Percentiles rank a stretch among this genome's conserved stretches.
Evolutionary conservation across 2,797 vertebrate species (phyloP).

Genomic region (Lerista edwardsae): DNA sequence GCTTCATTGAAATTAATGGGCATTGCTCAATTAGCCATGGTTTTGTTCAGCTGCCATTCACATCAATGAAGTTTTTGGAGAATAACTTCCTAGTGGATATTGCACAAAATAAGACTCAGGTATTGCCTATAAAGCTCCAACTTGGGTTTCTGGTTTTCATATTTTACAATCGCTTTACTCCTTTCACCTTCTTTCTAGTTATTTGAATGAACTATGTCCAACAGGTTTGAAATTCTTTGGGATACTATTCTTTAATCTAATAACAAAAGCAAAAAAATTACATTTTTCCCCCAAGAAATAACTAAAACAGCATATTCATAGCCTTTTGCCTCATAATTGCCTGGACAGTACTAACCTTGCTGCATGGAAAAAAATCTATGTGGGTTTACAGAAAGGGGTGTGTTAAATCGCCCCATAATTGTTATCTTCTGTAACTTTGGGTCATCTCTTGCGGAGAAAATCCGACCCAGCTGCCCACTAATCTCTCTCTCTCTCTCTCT

Average conservation of each 20-base stretch:
- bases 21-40: constrained; percentile 21
- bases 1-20: constrained; percentile 26
- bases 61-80: background rate
- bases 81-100: background rate
- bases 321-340: background rate
- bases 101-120: background rate
- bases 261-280: background rate
- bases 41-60: constrained; percentile 5
- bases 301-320: background rate
- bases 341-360: background rate
- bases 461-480: too few species aligned
- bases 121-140: background rate
- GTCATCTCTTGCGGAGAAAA: too few species aligned
- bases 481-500: too few species aligned
- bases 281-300: background rate
- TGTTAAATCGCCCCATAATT: too few species aligned
- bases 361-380: background rate
- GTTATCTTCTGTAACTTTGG: too few species aligned
- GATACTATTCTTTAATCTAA: background rate
- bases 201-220: background rate
- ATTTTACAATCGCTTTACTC: background rate
- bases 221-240: background rate
- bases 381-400: background rate
- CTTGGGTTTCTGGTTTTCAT: background rate
- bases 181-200: background rate